Conservation (phyloP, 1,140 invertebrate genomes). For the Schlechtendalia chinensis region DNA sequence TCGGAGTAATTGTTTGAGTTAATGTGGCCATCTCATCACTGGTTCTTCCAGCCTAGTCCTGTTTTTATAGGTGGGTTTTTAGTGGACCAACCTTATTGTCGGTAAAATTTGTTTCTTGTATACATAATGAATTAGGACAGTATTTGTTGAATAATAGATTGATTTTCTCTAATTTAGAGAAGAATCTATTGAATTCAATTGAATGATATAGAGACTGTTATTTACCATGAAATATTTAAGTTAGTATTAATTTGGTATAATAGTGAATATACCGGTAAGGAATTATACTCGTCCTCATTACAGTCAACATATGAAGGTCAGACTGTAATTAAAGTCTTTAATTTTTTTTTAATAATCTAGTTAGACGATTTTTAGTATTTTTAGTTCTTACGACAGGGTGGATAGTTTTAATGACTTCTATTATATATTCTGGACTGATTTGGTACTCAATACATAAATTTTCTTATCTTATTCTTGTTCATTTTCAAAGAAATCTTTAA, state of each 20-base stretch:
- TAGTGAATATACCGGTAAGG: neutral
- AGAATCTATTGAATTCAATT: too few species aligned
- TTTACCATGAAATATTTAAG: too few species aligned
- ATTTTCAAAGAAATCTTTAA: too few species aligned
- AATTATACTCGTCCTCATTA: conserved; percentile 9
- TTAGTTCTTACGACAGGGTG: conserved; percentile 7
- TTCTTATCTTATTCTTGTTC: neutral
- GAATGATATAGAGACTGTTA: too few species aligned
- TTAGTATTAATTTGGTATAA: too few species aligned
- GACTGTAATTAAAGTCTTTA: neutral
- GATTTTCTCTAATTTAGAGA: too few species aligned
- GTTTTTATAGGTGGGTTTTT: conserved; percentile 29
- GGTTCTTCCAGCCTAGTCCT: neutral
- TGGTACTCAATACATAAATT: neutral
- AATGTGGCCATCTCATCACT: neutral
- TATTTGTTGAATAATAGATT: conserved; percentile 30
- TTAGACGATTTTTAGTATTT: conserved; percentile 30
- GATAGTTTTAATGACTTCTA: conserved; percentile 26
- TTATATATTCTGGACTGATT: conserved; percentile 24
- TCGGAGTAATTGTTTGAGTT: conserved; percentile 21
- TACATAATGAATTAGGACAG: conserved; percentile 3
- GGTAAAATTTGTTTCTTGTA: too few species aligned
- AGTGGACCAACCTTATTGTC: neutral
- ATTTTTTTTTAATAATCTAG: conserved; percentile 35
- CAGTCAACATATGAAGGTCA: too few species aligned